These are phyloP conservation scores for Mungos mungo DNA, from an alignment of 2,113 vertebrate genomes.

Conservation along the genomic window DNA sequence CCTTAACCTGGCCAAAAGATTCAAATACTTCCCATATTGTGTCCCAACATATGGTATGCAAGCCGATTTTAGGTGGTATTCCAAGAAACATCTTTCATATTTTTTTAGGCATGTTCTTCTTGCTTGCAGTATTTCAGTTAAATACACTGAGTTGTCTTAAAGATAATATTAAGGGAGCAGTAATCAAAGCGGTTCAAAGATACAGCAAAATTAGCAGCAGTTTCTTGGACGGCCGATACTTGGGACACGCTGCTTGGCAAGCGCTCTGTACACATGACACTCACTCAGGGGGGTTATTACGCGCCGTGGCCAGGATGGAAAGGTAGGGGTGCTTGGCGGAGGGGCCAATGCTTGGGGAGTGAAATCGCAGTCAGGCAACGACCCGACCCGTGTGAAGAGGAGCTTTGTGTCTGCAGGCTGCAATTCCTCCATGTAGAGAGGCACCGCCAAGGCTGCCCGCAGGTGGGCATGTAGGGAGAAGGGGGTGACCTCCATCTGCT, in stretches of 20 bases:
- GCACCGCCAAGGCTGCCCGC: background rate
- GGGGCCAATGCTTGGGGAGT: background rate
- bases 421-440: background rate
- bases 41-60: background rate
- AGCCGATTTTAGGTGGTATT: background rate
- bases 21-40: background rate
- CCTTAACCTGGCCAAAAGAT: background rate
- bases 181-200: background rate
- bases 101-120: background rate
- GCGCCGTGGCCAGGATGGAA: background rate
- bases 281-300: accelerated
- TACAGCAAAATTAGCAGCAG: background rate
- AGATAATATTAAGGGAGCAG: background rate
- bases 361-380: background rate
- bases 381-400: background rate
- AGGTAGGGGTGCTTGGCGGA: too few relatives aligned
- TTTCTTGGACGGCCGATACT: background rate
- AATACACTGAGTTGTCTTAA: conserved; percentile 19
- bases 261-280: background rate
- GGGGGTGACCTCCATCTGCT: too few relatives aligned
- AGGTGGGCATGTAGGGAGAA: background rate
- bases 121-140: background rate
- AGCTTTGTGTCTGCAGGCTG: background rate
- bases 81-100: background rate
- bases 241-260: background rate